phyloP scores from a whole-genome alignment of 2,888 invertebrate genomes.

The Acanthosepion esculentum region DNA sequence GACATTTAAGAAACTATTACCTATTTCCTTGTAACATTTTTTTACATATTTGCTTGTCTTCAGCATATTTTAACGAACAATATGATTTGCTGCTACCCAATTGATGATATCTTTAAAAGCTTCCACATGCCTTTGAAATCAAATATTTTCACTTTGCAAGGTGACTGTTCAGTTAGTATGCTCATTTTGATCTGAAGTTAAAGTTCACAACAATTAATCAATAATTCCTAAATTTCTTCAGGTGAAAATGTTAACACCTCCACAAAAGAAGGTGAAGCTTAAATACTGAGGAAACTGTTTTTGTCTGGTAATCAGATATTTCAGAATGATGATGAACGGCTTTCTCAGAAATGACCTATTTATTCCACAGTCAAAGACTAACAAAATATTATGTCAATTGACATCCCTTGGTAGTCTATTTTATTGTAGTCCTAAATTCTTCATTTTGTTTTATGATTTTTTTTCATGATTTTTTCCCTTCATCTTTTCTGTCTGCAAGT shows the following conservation, averaged over 20 bases:
- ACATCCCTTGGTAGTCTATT: not conserved
- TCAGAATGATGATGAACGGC: not conserved
- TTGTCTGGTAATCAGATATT: not conserved
- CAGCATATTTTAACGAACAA: not conserved
- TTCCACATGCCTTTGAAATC: not conserved
- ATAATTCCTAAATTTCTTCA: not conserved
- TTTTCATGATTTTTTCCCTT: not conserved
- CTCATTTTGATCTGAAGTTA: not conserved
- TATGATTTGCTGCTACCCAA: not conserved
- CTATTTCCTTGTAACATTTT: not conserved
- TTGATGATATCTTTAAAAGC: not conserved
- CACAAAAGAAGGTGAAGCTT: not conserved
- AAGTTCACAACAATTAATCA: not conserved
- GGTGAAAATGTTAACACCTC: not conserved
- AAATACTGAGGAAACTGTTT: not conserved
- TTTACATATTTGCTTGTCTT: not conserved
- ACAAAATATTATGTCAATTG: not conserved
- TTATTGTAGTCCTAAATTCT: not conserved
- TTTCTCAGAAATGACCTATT: not conserved
- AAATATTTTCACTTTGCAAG: not conserved
- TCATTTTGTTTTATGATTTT: not conserved
- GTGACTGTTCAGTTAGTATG: not conserved
- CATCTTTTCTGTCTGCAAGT: not conserved
- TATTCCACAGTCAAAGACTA: not conserved
- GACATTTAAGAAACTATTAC: too few species aligned